Evolutionary conservation across 1,140 invertebrate genomes (phyloP).

Genomic region (Scaptomyza pallida): DNA sequence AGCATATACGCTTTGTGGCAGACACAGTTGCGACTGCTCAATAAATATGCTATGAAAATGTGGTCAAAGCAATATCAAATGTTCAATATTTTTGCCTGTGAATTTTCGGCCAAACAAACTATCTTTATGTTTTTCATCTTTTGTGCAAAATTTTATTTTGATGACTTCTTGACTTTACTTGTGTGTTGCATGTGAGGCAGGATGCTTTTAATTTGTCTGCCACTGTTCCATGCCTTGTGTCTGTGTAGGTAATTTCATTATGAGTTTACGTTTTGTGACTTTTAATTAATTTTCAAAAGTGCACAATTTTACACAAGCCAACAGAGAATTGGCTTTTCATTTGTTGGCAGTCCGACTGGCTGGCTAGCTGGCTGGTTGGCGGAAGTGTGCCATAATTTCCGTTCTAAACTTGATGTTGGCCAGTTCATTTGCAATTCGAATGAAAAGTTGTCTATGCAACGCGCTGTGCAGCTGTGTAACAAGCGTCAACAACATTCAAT

Average conservation of each 20-base stretch:
- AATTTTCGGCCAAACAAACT: neutral
- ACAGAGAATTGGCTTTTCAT: conserved; percentile 1
- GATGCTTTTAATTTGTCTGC: neutral
- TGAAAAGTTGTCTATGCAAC: conserved; percentile 15
- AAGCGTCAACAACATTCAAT: conserved; percentile 71
- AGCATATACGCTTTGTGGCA: conserved; percentile 1
- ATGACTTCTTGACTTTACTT: conserved; percentile 26
- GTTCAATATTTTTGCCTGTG: too few species aligned
- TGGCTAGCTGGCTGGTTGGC: conserved; percentile 27
- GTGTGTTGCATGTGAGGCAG: conserved; percentile 16
- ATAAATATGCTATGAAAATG: too few species aligned
- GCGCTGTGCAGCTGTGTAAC: conserved; percentile 12
- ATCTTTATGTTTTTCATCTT: conserved; percentile 2
- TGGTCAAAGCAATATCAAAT: too few species aligned
- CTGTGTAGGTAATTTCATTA: conserved; percentile 74
- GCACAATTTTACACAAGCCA: conserved; percentile 69
- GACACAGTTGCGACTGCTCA: too few species aligned
- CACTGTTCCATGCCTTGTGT: conserved; percentile 14
- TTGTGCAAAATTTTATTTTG: conserved; percentile 41
- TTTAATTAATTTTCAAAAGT: conserved; percentile 78
- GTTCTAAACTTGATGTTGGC: conserved; percentile 69
- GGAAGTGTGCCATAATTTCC: conserved; percentile 74
- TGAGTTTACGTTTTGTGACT: conserved; percentile 80
- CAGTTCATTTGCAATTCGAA: conserved; percentile 72
- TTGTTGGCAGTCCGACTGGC: conserved; percentile 12